A percentile compares a stretch with the other conserved stretches of the same genome.
These are phyloP conservation scores for Coracias cyanogaster DNA, from an alignment of 2,797 vertebrate genomes.

Conservation along the genomic window DNA sequence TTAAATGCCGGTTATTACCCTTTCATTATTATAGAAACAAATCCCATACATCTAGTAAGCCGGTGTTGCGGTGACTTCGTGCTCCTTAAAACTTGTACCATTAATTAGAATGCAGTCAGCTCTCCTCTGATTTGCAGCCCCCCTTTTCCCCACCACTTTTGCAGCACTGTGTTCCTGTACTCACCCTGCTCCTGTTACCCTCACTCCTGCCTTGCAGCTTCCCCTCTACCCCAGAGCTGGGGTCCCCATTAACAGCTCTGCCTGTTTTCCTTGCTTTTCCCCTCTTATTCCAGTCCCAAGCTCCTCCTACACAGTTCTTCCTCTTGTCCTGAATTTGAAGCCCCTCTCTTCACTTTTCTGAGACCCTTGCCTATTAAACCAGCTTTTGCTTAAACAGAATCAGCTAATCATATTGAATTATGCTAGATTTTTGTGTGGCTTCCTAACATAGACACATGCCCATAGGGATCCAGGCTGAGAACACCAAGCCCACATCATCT, in stretches of 20 bases:
- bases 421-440: conserved; percentile 43
- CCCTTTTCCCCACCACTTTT: background rate
- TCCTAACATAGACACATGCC: background rate
- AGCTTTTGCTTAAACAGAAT: conserved; percentile 14
- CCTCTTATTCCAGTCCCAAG: background rate
- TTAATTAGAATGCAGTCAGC: conserved; percentile 35
- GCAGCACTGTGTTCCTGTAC: background rate
- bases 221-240: background rate
- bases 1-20: conserved; percentile 52
- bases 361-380: conserved; percentile 10
- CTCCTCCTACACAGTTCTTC: background rate
- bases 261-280: background rate
- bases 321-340: background rate
- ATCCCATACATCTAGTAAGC: conserved; percentile 33
- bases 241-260: background rate
- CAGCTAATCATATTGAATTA: conserved; percentile 47
- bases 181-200: background rate
- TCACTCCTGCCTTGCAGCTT: background rate
- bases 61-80: background rate
- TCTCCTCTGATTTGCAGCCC: background rate
- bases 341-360: background rate
- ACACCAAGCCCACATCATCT: conserved; percentile 43
- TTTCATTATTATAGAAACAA: conserved; percentile 47
- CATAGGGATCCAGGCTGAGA: conserved; percentile 43
- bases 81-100: background rate